Conservation (phyloP, 2,113 vertebrate genomes). For the Oryzias celebensis region DNA sequence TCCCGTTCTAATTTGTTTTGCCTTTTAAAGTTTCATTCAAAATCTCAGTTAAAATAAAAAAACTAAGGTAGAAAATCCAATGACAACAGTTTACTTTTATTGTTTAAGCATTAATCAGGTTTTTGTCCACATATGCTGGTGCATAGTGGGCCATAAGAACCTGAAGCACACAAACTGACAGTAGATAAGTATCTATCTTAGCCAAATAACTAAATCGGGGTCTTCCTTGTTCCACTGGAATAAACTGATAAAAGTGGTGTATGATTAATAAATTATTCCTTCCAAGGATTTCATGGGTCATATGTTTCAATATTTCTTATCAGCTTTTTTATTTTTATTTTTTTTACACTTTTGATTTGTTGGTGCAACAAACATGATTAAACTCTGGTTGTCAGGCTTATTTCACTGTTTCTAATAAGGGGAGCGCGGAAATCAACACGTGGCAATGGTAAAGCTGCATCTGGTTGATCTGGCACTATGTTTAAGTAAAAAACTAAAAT, state of each 20-base stretch:
- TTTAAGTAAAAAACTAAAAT: conserved; percentile 21
- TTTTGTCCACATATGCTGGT: no score
- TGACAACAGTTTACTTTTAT: no score
- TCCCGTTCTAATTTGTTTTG: no score
- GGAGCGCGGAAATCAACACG: conserved; percentile 91
- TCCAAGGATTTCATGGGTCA: not conserved
- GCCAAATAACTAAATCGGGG: no score
- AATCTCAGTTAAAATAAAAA: no score
- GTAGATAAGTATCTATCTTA: not conserved
- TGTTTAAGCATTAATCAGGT: no score
- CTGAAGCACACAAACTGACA: conserved; percentile 76
- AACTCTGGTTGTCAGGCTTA: conserved; percentile 97
- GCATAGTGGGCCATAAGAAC: conserved; percentile 97
- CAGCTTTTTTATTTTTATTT: no score
- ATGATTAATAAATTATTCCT: no score
- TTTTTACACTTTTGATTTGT: conserved; percentile 83
- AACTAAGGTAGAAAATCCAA: no score
- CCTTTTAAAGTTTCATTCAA: no score
- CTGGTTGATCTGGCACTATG: conserved; percentile 95
- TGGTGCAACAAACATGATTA: conserved; percentile 98
- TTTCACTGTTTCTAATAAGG: conserved; percentile 96
- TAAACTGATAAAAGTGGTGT: no score
- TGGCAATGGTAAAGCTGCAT: conserved; percentile 97
- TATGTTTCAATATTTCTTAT: not conserved
- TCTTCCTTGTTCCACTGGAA: no score